phyloP scores from a whole-genome alignment of 2,113 vertebrate species.

The Pelmatolapia mariae region DNA sequence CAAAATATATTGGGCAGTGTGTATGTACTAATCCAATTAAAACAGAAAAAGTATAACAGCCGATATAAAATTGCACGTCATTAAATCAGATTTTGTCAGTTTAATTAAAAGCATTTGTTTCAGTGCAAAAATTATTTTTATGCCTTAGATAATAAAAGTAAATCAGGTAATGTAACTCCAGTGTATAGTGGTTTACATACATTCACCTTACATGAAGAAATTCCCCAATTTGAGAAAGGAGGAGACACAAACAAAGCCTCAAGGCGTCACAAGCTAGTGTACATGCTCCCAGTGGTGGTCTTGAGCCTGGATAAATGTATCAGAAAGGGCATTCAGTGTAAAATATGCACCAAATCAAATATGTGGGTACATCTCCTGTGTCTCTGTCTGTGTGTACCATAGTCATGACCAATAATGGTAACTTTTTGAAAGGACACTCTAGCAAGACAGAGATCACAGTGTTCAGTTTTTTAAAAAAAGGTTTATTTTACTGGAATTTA shows the following conservation, averaged over 20 bases:
- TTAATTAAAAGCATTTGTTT: not conserved
- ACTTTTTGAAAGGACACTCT: not conserved
- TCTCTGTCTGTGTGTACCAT: not conserved
- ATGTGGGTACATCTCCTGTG: not conserved
- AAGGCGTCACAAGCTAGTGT: accelerated
- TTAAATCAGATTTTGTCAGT: not conserved
- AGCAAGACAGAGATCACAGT: not conserved
- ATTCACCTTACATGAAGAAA: not conserved
- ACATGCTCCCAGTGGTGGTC: not conserved
- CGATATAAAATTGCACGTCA: accelerated
- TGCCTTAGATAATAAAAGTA: not conserved
- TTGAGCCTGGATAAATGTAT: not conserved
- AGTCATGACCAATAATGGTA: not conserved
- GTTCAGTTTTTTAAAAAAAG: not conserved
- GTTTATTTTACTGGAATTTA: not conserved
- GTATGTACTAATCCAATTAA: not conserved
- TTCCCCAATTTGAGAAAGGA: not conserved
- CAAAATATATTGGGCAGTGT: not conserved
- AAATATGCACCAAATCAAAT: not conserved
- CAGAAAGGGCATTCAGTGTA: not conserved
- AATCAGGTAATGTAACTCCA: not conserved
- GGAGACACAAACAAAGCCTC: not conserved
- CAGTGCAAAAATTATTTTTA: not conserved
- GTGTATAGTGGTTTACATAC: not conserved
- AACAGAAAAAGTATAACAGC: not conserved